phyloP scores from a whole-genome alignment of 53 echinoderm and acorn worm genomes.

The Stichopus horrens region DNA sequence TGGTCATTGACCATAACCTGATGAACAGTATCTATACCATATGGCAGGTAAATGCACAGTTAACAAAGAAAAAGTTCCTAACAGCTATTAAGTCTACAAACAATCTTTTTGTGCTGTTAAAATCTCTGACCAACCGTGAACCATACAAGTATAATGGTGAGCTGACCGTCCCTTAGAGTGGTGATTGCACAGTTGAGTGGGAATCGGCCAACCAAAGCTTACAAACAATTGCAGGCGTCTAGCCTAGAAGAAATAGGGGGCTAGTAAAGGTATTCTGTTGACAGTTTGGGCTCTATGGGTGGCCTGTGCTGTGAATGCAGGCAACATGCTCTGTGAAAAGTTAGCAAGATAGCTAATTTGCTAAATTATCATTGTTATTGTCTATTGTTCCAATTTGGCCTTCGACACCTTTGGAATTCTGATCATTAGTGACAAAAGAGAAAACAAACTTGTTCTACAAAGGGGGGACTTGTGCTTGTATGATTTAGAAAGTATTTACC shows the following conservation, averaged over 20 bases:
- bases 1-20: no score
- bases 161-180: not conserved
- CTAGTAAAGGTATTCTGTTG: not conserved
- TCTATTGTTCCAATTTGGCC: slow-evolving; percentile 9
- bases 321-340: not conserved
- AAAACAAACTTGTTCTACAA: not conserved
- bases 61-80: not conserved
- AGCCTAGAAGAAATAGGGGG: not conserved
- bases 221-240: not conserved
- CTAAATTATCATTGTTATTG: slow-evolving; percentile 24
- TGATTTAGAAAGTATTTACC: slow-evolving; percentile 10
- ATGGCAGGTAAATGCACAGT: not conserved
- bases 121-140: slow-evolving; percentile 25
- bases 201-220: slow-evolving; percentile 11
- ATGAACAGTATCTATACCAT: no score
- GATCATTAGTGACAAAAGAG: slow-evolving; percentile 20
- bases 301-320: slow-evolving; percentile 1
- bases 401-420: slow-evolving; percentile 34
- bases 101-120: not conserved
- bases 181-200: slow-evolving; percentile 1
- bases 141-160: slow-evolving; percentile 3
- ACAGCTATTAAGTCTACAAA: slow-evolving; percentile 1
- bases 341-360: slow-evolving; percentile 20
- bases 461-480: not conserved
- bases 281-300: slow-evolving; percentile 15